Percentiles rank a stretch among this genome's conserved stretches.
These are phyloP conservation scores for Catocala sponsa DNA, from an alignment of 2,888 invertebrate species.

Conservation along the genomic window DNA sequence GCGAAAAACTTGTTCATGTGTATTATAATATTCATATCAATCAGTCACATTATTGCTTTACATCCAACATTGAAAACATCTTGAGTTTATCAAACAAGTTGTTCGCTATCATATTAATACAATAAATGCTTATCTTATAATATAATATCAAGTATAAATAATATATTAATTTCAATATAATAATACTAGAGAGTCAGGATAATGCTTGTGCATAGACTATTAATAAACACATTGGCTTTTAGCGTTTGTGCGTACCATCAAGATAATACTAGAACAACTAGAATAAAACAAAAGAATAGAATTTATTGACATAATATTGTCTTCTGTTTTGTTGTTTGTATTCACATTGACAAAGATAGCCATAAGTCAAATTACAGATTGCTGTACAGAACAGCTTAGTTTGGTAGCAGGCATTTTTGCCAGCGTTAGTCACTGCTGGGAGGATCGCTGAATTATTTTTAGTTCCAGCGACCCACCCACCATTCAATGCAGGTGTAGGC, in stretches of 20 bases:
- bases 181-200: constrained; percentile 17
- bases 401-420: too few species aligned
- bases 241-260: constrained; percentile 15
- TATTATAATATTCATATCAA: background rate
- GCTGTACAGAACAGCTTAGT: too few species aligned
- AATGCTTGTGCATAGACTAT: constrained; percentile 19
- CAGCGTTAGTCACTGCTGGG: too few species aligned
- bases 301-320: too few species aligned
- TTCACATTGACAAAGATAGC: too few species aligned
- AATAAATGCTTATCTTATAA: constrained; percentile 1
- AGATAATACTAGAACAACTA: background rate
- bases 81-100: background rate
- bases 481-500: too few species aligned
- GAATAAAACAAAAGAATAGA: too few species aligned
- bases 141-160: constrained; percentile 5
- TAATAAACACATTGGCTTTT: constrained; percentile 15
- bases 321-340: too few species aligned
- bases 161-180: constrained; percentile 7
- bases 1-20: constrained; percentile 3
- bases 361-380: too few species aligned
- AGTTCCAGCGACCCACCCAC: too few species aligned
- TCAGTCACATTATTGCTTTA: too few species aligned
- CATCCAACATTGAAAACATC: background rate
- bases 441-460: too few species aligned
- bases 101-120: constrained; percentile 1